A percentile compares a stretch with the other conserved stretches of the same genome.
These are phyloP conservation scores for Brienomyrus brachyistius DNA, from an alignment of 2,113 vertebrate species.

Conservation along the genomic window DNA sequence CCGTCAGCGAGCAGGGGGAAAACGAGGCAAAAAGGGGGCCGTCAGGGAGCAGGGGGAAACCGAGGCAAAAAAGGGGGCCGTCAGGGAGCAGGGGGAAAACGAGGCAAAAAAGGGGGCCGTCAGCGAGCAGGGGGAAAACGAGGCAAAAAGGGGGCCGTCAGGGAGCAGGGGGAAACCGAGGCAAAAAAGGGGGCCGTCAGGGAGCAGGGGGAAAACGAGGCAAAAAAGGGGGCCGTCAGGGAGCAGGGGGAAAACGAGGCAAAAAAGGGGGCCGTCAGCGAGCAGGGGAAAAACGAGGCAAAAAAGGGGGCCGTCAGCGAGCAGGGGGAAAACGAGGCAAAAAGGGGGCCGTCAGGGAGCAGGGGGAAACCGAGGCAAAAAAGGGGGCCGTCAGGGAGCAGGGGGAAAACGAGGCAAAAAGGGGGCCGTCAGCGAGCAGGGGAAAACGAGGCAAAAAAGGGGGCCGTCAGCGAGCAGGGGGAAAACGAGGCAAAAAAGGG, in stretches of 20 bases:
- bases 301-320: background rate
- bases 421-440: background rate
- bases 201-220: background rate
- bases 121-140: background rate
- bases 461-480: background rate
- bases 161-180: background rate
- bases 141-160: background rate
- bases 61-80: background rate
- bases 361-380: background rate
- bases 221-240: background rate
- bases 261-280: background rate
- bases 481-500: background rate
- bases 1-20: background rate
- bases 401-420: too few relatives aligned
- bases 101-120: background rate
- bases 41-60: background rate
- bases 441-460: background rate
- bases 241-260: background rate
- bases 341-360: background rate
- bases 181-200: background rate
- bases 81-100: background rate
- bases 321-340: too few relatives aligned
- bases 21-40: background rate
- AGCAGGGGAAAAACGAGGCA: background rate
- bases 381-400: background rate